Evolutionary conservation across 2,797 vertebrate species (phyloP).

Genomic region (Mus minutoides): DNA sequence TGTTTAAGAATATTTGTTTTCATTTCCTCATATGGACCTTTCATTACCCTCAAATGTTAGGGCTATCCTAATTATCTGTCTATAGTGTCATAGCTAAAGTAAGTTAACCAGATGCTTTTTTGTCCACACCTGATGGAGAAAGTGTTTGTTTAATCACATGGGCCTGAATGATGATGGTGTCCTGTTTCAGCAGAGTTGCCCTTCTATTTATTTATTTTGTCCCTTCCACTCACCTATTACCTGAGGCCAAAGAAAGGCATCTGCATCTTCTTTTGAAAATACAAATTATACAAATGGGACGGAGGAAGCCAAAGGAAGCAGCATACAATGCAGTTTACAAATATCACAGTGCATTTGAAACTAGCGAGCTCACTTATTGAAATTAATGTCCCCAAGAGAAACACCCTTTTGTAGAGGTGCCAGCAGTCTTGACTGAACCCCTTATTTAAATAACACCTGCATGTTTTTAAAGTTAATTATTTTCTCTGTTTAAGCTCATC

Average conservation of each 20-base stretch:
- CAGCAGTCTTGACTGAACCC: neutral
- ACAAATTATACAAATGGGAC: neutral
- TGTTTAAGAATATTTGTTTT: neutral
- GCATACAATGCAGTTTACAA: neutral
- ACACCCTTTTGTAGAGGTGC: neutral
- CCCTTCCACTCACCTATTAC: neutral
- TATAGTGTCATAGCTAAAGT: neutral
- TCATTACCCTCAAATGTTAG: neutral
- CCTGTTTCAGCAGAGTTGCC: neutral
- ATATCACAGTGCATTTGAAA: neutral
- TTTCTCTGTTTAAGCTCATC: constrained; percentile 4
- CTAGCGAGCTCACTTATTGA: constrained; percentile 20
- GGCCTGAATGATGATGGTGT: neutral
- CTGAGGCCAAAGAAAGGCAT: neutral
- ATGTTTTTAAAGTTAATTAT: neutral
- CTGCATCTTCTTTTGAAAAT: constrained; percentile 40
- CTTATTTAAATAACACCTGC: neutral
- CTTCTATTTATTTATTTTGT: neutral
- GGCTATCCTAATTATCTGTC: neutral
- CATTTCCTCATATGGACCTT: neutral
- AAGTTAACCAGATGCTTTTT: neutral
- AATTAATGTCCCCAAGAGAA: constrained; percentile 54
- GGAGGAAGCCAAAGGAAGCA: neutral
- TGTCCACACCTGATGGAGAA: neutral
- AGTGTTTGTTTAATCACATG: neutral